A percentile compares a stretch with the other conserved stretches of the same genome.
phyloP scores from a whole-genome alignment of 1,140 invertebrate genomes.

The Formica exsecta region DNA sequence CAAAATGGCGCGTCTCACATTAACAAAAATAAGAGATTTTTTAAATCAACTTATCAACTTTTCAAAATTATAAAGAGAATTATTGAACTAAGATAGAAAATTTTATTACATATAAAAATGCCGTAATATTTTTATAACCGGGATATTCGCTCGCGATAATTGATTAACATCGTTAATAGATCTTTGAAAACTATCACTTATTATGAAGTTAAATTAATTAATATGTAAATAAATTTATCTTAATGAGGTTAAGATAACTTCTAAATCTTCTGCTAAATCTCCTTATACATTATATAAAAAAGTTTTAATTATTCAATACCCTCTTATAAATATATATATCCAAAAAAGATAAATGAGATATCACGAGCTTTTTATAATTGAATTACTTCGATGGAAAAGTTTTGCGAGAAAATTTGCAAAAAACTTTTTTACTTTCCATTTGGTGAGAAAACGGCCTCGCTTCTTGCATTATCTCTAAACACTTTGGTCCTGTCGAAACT shows the following conservation, averaged over 20 bases:
- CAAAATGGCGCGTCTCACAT: neutral
- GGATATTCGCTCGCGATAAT: neutral
- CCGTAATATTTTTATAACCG: neutral
- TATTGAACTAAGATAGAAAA: neutral
- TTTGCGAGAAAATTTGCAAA: neutral
- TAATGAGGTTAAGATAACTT: neutral
- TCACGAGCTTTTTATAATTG: neutral
- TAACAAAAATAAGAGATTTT: neutral
- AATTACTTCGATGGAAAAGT: slow-evolving; percentile 21
- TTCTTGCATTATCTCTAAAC: slow-evolving; percentile 8
- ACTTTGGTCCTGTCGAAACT: slow-evolving; percentile 4
- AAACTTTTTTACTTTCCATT: slow-evolving; percentile 31
- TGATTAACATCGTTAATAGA: neutral
- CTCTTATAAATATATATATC: neutral
- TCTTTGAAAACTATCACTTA: too few relatives aligned
- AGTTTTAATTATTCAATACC: neutral
- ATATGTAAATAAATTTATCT: too few relatives aligned
- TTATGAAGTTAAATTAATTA: too few relatives aligned
- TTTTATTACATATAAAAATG: neutral
- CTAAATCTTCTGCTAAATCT: neutral
- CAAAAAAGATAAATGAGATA: neutral
- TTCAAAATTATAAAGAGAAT: neutral
- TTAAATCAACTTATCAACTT: neutral
- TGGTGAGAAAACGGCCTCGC: slow-evolving; percentile 3
- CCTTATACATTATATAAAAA: neutral